phyloP scores from a whole-genome alignment of 2,797 vertebrate genomes.

The Gephyroberyx darwinii region DNA sequence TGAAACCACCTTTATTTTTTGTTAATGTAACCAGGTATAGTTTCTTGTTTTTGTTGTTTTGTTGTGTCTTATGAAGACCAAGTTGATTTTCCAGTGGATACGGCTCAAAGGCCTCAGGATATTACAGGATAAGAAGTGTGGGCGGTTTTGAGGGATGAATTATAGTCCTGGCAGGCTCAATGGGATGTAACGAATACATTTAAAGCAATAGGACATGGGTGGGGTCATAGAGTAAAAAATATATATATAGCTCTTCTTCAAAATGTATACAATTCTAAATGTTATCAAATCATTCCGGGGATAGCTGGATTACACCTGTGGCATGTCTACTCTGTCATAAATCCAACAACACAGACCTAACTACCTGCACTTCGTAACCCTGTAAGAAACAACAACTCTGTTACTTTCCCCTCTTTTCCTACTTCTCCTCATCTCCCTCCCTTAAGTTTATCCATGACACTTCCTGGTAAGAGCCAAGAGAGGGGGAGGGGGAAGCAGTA shows the following conservation, averaged over 20 bases:
- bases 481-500: background rate
- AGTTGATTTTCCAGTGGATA: background rate
- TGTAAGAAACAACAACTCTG: background rate
- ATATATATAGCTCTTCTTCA: background rate
- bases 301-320: too few relatives aligned
- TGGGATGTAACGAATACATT: too few relatives aligned
- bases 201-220: background rate
- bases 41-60: too few relatives aligned
- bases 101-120: background rate
- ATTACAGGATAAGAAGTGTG: background rate
- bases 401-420: constrained; percentile 3
- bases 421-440: too few relatives aligned
- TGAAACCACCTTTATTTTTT: too few relatives aligned
- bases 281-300: too few relatives aligned
- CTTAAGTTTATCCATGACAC: constrained; percentile 8
- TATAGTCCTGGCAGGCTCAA: background rate
- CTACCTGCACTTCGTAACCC: background rate
- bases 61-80: too few relatives aligned
- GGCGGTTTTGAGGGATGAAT: background rate
- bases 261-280: background rate
- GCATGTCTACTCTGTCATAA: too few relatives aligned
- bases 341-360: too few relatives aligned
- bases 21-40: too few relatives aligned
- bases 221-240: background rate
- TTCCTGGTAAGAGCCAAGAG: background rate